A percentile compares a stretch with the other conserved stretches of the same genome.
These are phyloP conservation scores for Phymastichus coffea DNA, from an alignment of 1,140 invertebrate genomes.

Conservation along the genomic window DNA sequence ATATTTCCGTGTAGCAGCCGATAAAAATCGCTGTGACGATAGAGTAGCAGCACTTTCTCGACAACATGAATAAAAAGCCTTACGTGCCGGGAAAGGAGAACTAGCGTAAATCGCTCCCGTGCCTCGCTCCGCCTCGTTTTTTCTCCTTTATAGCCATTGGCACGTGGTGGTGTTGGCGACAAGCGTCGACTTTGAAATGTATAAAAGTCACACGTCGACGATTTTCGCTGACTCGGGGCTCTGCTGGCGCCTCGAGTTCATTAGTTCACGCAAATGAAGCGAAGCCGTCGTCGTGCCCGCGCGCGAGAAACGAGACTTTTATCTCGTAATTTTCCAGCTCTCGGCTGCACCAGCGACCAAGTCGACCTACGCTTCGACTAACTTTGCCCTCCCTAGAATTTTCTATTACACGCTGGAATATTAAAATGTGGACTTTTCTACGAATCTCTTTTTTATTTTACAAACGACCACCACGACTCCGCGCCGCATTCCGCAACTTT, in stretches of 20 bases:
- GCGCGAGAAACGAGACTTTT: constrained; percentile 34
- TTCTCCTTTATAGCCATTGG: neutral
- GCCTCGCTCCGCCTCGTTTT: neutral
- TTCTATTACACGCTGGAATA: constrained; percentile 13
- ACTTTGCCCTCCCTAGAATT: neutral
- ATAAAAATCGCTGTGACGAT: constrained; percentile 4
- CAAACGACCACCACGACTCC: neutral
- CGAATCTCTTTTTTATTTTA: neutral
- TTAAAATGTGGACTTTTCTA: constrained; percentile 10
- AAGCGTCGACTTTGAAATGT: constrained; percentile 4
- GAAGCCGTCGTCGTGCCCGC: constrained; percentile 22
- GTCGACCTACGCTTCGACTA: neutral
- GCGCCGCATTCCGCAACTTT: neutral
- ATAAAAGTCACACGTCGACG: constrained; percentile 12
- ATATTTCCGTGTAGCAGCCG: neutral
- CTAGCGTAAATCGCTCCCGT: neutral
- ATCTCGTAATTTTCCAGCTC: constrained; percentile 29
- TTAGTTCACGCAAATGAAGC: constrained; percentile 39
- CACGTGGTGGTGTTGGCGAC: neutral
- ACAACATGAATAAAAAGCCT: constrained; percentile 15
- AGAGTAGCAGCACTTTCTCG: neutral
- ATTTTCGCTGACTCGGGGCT: constrained; percentile 31
- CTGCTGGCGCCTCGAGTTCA: constrained; percentile 31
- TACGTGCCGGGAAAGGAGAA: constrained; percentile 16
- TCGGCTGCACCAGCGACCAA: neutral